Conservation (phyloP, 1,140 invertebrate genomes). For the Samia ricini region DNA sequence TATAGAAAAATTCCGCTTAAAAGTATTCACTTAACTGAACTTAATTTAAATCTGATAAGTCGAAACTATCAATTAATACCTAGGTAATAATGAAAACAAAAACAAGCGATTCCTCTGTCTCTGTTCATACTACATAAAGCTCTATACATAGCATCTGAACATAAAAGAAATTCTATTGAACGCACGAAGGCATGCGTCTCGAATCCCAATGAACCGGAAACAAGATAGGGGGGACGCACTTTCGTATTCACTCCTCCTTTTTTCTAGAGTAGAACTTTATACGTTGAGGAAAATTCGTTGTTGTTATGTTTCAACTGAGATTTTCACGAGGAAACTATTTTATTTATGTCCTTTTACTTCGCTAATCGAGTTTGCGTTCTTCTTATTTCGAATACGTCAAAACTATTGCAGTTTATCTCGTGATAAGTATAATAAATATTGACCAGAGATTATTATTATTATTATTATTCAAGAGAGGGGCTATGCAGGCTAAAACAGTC, state of each 20-base stretch:
- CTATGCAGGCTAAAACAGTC: no score
- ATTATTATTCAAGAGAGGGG: no score
- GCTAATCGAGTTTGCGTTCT: not conserved
- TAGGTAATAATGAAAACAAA: not conserved
- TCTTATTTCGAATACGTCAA: not conserved
- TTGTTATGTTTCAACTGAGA: not conserved
- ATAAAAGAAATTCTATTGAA: slow-evolving; percentile 1
- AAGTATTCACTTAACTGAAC: no score
- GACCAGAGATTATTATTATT: no score
- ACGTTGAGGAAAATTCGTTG: not conserved
- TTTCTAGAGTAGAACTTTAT: not conserved
- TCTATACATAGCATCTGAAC: not conserved
- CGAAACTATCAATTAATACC: no score
- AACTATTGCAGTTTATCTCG: not conserved
- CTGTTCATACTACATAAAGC: not conserved
- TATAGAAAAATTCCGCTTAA: no score
- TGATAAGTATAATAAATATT: no score
- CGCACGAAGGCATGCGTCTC: not conserved
- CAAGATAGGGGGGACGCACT: not conserved
- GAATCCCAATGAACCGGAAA: not conserved
- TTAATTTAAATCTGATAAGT: no score
- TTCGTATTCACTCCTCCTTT: not conserved
- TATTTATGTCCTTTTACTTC: not conserved
- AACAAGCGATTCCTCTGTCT: not conserved
- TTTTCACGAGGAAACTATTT: not conserved